These are phyloP conservation scores for Kryptolebias ocellatus DNA, from an alignment of 2,797 vertebrate species.

Conservation along the genomic window DNA sequence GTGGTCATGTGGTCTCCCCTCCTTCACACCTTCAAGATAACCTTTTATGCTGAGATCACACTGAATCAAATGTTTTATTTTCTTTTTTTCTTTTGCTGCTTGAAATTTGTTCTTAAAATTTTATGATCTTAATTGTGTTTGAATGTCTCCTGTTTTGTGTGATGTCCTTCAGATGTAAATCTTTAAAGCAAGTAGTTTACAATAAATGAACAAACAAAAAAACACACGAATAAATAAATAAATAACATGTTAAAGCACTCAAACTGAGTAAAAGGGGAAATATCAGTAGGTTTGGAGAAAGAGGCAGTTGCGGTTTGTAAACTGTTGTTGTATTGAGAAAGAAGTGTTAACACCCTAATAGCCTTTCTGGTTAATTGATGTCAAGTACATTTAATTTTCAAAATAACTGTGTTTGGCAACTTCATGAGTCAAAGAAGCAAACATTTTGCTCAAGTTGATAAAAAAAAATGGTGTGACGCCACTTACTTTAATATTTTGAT, in stretches of 20 bases:
- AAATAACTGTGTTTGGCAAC: too few relatives aligned
- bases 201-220: too few relatives aligned
- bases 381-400: too few relatives aligned
- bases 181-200: too few relatives aligned
- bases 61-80: background rate
- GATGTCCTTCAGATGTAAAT: too few relatives aligned
- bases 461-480: conserved; percentile 1
- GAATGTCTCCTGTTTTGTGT: too few relatives aligned
- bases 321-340: background rate
- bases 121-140: too few relatives aligned
- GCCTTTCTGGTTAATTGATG: too few relatives aligned
- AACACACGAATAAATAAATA: too few relatives aligned
- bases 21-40: conserved; percentile 7
- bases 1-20: background rate
- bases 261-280: background rate
- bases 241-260: background rate
- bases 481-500: background rate
- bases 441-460: background rate
- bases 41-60: background rate
- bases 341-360: too few relatives aligned
- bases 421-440: background rate
- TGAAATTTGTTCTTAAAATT: too few relatives aligned
- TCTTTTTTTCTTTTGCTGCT: background rate
- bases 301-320: background rate
- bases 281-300: background rate